Percentiles rank a stretch among this genome's conserved stretches.
phyloP scores from a whole-genome alignment of 2,113 vertebrate genomes.

The Chionomys nivalis region DNA sequence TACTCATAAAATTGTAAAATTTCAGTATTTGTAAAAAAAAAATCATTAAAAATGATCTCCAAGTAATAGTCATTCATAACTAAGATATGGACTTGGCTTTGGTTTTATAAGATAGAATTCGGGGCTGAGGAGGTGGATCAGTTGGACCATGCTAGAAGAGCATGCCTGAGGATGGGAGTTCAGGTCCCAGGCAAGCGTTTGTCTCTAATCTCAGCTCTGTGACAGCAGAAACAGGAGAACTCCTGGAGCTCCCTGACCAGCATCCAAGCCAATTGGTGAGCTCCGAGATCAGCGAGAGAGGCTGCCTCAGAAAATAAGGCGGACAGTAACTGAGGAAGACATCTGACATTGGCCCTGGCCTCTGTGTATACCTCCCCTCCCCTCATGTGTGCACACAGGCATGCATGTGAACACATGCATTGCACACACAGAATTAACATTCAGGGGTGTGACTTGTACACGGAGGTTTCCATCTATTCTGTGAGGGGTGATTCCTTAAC shows the following conservation, averaged over 20 bases:
- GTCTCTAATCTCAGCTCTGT: not conserved
- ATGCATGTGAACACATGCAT: not conserved
- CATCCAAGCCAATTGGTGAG: too few relatives aligned
- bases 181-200: not conserved
- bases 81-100: not conserved
- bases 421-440: not conserved
- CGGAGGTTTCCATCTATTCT: not conserved
- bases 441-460: not conserved
- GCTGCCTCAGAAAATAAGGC: not conserved
- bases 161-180: not conserved
- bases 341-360: too few relatives aligned
- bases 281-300: fast-evolving
- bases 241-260: not conserved
- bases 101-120: not conserved
- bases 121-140: too few relatives aligned
- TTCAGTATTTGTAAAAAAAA: not conserved
- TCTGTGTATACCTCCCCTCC: not conserved
- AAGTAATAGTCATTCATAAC: not conserved
- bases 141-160: too few relatives aligned
- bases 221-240: not conserved
- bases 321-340: too few relatives aligned
- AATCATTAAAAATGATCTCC: conserved; percentile 1
- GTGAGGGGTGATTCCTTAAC: not conserved
- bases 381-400: too few relatives aligned
- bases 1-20: not conserved